Base-by-base conservation (phyloP, 2,113 vertebrate genomes). In the Apus apus region DNA sequence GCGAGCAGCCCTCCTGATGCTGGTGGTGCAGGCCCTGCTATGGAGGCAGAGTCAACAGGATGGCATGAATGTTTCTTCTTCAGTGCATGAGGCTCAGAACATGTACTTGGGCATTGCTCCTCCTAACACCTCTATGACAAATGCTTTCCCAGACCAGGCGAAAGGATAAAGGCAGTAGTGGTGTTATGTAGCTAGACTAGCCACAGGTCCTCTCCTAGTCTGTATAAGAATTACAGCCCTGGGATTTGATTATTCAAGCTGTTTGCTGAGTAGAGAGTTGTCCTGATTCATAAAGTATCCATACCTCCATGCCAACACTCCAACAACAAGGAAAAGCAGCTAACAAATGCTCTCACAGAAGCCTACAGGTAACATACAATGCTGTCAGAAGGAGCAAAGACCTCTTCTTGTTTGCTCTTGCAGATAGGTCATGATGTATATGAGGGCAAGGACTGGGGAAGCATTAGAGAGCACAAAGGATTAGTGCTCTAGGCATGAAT, bases 251-350 rank as follows among this genome's bases (percentile, higher is more conserved):
- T 68, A n/a, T 67, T 87, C 7, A 29, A 29, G 43, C 51, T 84
- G 18, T 53, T 77, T 51, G 45, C 11, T 62, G 60, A 70, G 22
- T 16, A 58, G 15, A 54, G 6, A 83, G 71, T 65, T 87, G 34
- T 81, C 61, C 45, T 64, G 18, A 60, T 76, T 48, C 67, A 62
- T 46, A 38, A 30, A 50, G n/a, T 67, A 90, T 65, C 79, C 3
- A 1, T 32, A 54, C 9, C 34, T 71, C 56, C 0, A 0, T 68
- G 50, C n/a, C 48, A 78, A 7, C 36, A 62, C 51, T 74, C 48
- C 40, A 75, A 6, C 15, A 74, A 23, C 48, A 70, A 81, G 16
- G 38, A 25, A 46, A 66, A 84, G 48, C 48, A 75, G 43, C 36
- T 66, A 68, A 56, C 46, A 53, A 12, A 30, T 11, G 29, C 53